phyloP scores from a whole-genome alignment of 2,797 vertebrate species.

The Eleutherodactylus coqui region DNA sequence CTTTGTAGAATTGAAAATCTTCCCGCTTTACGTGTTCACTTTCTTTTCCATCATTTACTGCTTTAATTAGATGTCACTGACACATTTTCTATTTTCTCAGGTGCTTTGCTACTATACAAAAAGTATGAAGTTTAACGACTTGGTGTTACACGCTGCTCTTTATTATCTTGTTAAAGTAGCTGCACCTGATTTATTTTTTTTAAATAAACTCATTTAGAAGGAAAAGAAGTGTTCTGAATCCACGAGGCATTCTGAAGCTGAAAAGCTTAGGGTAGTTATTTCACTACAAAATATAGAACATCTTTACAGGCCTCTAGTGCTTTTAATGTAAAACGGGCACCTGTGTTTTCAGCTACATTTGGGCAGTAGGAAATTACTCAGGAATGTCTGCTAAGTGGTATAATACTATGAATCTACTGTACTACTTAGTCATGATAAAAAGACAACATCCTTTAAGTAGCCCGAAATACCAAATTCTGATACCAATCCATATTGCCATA shows the following conservation, averaged over 20 bases:
- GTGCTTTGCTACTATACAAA: conserved; percentile 52
- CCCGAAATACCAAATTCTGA: neutral
- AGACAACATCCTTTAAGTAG: neutral
- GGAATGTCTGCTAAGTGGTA: conserved; percentile 12
- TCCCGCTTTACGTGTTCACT: conserved; percentile 2
- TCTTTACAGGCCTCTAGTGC: conserved; percentile 51
- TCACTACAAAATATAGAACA: conserved; percentile 49
- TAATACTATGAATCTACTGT: neutral
- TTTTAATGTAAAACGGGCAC: conserved; percentile 47
- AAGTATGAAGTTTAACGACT: neutral
- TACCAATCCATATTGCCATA: neutral
- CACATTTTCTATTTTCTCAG: conserved; percentile 55
- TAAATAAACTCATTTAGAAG: conserved; percentile 32
- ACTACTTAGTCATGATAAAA: neutral
- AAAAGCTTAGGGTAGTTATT: conserved; percentile 27
- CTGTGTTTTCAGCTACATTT: conserved; percentile 47
- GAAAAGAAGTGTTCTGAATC: conserved; percentile 27
- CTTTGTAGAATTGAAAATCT: conserved; percentile 30
- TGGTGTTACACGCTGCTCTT: conserved; percentile 27
- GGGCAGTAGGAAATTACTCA: conserved; percentile 12
- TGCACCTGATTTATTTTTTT: conserved; percentile 31
- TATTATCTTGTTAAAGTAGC: conserved; percentile 49
- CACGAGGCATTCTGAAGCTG: conserved; percentile 25
- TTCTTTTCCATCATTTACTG: conserved; percentile 15
- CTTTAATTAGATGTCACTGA: conserved; percentile 47